Evolutionary conservation across 2,113 vertebrate species (phyloP).

Genomic region (Ceratotherium simum): DNA sequence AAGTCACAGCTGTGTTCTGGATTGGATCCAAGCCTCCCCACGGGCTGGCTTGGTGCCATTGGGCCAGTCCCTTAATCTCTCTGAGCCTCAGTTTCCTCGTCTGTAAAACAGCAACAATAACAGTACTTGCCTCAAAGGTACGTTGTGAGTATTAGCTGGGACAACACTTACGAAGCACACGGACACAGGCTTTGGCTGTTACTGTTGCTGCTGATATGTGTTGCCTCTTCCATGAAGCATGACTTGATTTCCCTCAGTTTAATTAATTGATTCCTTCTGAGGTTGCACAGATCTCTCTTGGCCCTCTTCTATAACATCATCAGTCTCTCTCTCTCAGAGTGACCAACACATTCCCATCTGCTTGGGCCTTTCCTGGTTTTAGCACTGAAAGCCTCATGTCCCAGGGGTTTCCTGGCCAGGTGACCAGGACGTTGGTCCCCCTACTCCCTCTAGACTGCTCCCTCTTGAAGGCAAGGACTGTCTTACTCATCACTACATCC

Average conservation of each 20-base stretch:
- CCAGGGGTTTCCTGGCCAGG: neutral
- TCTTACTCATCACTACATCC: too few species aligned
- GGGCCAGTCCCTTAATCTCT: neutral
- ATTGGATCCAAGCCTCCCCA: neutral
- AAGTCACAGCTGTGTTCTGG: neutral
- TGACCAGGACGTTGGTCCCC: accelerated
- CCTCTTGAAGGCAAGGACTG: neutral
- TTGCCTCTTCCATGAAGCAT: neutral
- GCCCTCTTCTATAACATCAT: accelerated
- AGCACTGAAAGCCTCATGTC: neutral
- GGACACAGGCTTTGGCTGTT: neutral
- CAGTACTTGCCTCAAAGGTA: neutral
- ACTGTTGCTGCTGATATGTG: accelerated
- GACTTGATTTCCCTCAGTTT: neutral
- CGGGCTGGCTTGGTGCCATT: accelerated
- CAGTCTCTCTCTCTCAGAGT: too few species aligned
- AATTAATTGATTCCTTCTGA: neutral
- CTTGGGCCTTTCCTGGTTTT: neutral
- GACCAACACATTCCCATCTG: too few species aligned
- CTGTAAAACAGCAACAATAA: neutral
- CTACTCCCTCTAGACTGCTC: too few species aligned
- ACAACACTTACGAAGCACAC: neutral
- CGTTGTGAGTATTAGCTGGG: neutral
- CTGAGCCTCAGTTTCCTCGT: neutral
- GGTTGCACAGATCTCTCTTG: neutral